Evolutionary conservation across 2,888 invertebrate species (phyloP), one percentile per base, ranked within the genome.

Genomic region (Gisinianus flammeolus): DNA sequence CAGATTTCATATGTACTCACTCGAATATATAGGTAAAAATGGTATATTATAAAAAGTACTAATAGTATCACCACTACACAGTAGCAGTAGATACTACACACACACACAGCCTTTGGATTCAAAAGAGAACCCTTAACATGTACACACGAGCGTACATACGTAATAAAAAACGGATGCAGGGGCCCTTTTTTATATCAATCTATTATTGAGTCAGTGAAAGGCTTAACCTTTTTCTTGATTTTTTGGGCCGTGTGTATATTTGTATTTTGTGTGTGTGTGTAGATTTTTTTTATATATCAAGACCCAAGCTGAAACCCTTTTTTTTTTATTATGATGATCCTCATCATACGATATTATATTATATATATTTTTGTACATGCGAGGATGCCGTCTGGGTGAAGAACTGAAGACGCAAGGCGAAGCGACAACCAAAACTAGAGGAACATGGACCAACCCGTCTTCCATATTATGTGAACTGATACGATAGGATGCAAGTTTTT

Each of bases 161-260:
- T 62, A 62, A 62, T 62, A 62, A 62, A 62, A 62, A 62, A 58
- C 24, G 58, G 58, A 22, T 24, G 26, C 24, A 44, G 62, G 62
- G 62, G 12, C 62, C 62, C 62, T 62, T 62, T 62, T 62, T 62
- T 62, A 62, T 62, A 62, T 62, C 62, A 62, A 62, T 62, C 62
- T 28, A 62, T 62, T 62, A 62, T 62, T 62, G 62, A 62, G 62
- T 62, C 62, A 62, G 26, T 26, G 62, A 62, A 62, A 62, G 62
- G 62, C 62, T 62, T 62, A 62, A 62, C 62, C 62, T 62, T 62
- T 62, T 62, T 62, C 62, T 62, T 62, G 62, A 62, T 62, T 62
- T 62, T 62, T 62, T 62, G 62, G 62, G 26, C 62, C 62, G 62
- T 62, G 26, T 12, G 28, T 3, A 12, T 24, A 28, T 62, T 62